A percentile compares a stretch with the other conserved stretches of the same genome.
Evolutionary conservation across 2,888 invertebrate species (phyloP).

Genomic region (Alsophila aescularia): DNA sequence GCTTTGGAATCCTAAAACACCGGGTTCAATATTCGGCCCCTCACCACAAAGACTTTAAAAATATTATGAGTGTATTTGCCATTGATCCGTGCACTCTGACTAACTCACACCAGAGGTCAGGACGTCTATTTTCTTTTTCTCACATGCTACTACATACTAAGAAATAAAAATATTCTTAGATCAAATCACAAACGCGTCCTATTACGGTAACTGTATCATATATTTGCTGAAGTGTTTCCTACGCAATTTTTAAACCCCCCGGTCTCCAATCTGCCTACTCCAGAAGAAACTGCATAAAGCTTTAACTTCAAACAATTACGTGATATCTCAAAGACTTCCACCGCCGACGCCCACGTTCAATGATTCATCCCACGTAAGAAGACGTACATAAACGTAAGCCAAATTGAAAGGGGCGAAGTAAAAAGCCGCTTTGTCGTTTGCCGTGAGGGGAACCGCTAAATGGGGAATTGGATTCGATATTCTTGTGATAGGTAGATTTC

Average conservation of each 20-base stretch:
- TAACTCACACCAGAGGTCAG: too few relatives aligned
- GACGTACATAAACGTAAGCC: conserved; percentile 26
- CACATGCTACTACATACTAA: too few relatives aligned
- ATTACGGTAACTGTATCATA: too few relatives aligned
- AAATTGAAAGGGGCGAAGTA: conserved; percentile 31
- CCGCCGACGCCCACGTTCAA: conserved; percentile 18
- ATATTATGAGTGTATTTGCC: too few relatives aligned
- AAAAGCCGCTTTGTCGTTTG: conserved; percentile 23
- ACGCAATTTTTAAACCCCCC: neutral
- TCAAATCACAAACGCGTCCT: too few relatives aligned
- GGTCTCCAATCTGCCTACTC: neutral
- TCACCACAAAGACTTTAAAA: too few relatives aligned
- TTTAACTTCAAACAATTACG: conserved; percentile 21
- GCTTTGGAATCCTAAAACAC: too few relatives aligned
- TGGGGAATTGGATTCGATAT: conserved; percentile 11
- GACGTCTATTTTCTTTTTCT: too few relatives aligned
- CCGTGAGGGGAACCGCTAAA: conserved; percentile 9
- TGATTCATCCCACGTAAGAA: conserved; percentile 27
- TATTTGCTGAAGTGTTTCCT: too few relatives aligned
- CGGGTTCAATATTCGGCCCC: too few relatives aligned
- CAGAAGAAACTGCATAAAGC: neutral
- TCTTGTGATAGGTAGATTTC: neutral
- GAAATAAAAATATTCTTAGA: too few relatives aligned
- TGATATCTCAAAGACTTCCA: conserved; percentile 17
- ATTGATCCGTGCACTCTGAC: too few relatives aligned